Percentiles rank a stretch among this genome's conserved stretches.
These are phyloP conservation scores for Heliconius aoede DNA, from an alignment of 2,888 invertebrate genomes.

Conservation along the genomic window DNA sequence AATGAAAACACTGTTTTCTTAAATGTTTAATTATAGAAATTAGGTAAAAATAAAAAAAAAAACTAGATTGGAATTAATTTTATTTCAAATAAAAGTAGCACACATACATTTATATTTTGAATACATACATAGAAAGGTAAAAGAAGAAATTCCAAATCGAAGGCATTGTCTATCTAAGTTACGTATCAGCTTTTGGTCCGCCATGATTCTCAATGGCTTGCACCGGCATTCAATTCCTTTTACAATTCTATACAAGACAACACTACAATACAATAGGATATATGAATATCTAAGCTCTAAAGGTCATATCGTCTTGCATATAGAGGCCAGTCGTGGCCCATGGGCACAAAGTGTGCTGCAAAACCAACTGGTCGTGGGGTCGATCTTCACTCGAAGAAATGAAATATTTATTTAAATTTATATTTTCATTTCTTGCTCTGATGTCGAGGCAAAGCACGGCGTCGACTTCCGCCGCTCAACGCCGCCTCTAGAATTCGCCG, in stretches of 20 bases:
- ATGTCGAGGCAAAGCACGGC: too few relatives aligned
- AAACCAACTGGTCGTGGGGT: too few relatives aligned
- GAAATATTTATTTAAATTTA: too few relatives aligned
- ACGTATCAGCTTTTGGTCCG: conserved; percentile 38
- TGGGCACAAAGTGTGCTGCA: too few relatives aligned
- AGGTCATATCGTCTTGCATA: conserved; percentile 40
- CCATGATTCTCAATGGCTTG: conserved; percentile 39
- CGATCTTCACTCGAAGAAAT: too few relatives aligned
- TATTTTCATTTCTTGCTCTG: too few relatives aligned
- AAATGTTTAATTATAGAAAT: too few relatives aligned
- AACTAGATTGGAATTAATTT: background rate
- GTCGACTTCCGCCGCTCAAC: too few relatives aligned
- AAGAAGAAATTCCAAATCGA: conserved; percentile 39
- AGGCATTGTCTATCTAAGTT: conserved; percentile 40
- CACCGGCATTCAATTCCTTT: conserved; percentile 37
- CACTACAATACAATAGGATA: conserved; percentile 37
- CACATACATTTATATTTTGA: background rate
- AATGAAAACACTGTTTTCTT: too few relatives aligned
- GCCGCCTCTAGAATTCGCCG: too few relatives aligned
- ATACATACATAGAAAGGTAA: conserved; percentile 4
- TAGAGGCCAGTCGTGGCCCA: too few relatives aligned
- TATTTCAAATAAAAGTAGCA: background rate
- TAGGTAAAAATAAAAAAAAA: too few relatives aligned
- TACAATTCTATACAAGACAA: conserved; percentile 36
- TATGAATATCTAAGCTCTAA: conserved; percentile 42